Base-by-base conservation (phyloP, 1,140 invertebrate species). In the Dryas iulia region DNA sequence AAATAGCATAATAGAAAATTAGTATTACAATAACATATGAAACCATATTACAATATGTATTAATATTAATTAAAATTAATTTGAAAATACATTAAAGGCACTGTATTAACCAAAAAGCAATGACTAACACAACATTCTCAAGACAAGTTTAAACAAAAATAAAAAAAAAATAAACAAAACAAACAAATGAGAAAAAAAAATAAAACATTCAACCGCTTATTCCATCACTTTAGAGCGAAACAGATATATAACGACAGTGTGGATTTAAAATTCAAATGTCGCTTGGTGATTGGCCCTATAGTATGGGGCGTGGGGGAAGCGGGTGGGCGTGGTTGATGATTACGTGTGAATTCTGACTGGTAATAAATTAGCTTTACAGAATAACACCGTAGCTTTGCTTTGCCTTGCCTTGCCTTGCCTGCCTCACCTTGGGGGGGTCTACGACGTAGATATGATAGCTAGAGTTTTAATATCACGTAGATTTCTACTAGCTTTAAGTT, bases 331-430 rank as follows among this genome's bases (percentile, higher is more conserved):
- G 75, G 77, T 68, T 74, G 74, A n/a, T 56, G 53, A 56, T 56
- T 56, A 56, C 75, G 82, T 82, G 82, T 81, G 73, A 83, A 86
- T 86, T 87, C 83, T 79, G 76, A 76, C 76, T 76, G 78, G 72
- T 80, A 82, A 86, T 86, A 85, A 87, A 86, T 86, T 87, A 84
- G 81, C 79, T 82, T 69, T 78, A 78, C 77, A 78, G 74, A 81
- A 77, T 78, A 83, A 61, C 78, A 69, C 78, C 62, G 39, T 47
- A 47, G 39, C 39, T 8, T 21, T 47, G 39, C 11, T n/a, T 39
- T 18, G n/a, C 33, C 33, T 39, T n/a, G 33, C 39, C 59, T 61
- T 61, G 39, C 39, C 18, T 21, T 47, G 39, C 11, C 33, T 39
- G n/a, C 33, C 33, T 39, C 33, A n/a, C 39, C 59, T 61, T 61